Evolutionary conservation across 2,113 vertebrate genomes (phyloP), one percentile per base, ranked within the genome.

Genomic region (Daboia siamensis): DNA sequence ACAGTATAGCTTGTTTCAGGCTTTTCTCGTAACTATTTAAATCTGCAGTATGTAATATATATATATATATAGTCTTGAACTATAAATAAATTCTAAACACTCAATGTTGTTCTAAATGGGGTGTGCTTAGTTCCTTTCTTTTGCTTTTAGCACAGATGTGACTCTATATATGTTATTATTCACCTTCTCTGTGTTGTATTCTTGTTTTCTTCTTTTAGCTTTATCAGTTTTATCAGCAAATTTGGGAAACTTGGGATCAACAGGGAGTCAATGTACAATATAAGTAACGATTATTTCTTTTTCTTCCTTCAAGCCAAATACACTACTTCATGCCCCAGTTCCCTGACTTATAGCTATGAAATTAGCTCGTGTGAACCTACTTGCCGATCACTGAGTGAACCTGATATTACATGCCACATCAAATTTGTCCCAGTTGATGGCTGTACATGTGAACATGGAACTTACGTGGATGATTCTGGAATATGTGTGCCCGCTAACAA

Each of bases 391-490:
- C 98, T 99, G 6, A 98, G 98, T 74, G 97, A 98, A 93, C 94
- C 94, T 0, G 98, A 99, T 15, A 39, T 93, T 93, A 98, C 98
- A 29, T 99, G 99, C 54, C 46, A 26, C 1, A 86, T 98, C 0
- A 7, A 95, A 26, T 98, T 98, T 91, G 97, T 97, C 54, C 98
- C 98, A 0, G 96, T 99, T 90, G 99, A 99, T 0, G 99, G 99
- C 87, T 99, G 99, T 20, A 95, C 97, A 92, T 99, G 99, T 8
- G 3, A 95, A 20, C 17, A 93, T 9, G 98, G 97, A 94, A 99
- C 98, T 4, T 99, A 98, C 95, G 96, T 98, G 90, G 97, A 98
- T 13, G 98, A 99, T 0, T 88, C 44, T 0, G 97, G 97, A 5
- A 9, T 84, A 55, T 99, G 99, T 88, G 98, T 99, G 80, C 84